These are phyloP conservation scores for Cyrtodaria siliqua DNA, from an alignment of 2,888 invertebrate genomes.

Conservation along the genomic window DNA sequence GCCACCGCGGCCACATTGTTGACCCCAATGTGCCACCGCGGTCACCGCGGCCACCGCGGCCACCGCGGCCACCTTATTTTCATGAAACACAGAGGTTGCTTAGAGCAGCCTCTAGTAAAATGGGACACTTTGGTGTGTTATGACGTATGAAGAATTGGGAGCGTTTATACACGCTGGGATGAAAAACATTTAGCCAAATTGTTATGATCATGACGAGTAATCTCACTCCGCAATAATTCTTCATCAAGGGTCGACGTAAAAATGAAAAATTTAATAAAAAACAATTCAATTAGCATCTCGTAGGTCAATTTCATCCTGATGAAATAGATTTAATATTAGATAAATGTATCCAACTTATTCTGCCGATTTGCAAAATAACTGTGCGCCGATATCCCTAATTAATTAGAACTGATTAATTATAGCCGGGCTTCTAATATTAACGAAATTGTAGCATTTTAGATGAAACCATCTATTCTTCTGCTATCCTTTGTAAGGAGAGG, in stretches of 20 bases:
- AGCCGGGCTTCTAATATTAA: conserved; percentile 20
- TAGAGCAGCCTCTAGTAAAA: no score
- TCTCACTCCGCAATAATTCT: conserved; percentile 49
- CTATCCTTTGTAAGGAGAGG: conserved; percentile 22
- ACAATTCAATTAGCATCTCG: conserved; percentile 26
- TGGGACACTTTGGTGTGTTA: no score
- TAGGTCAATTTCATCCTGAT: conserved; percentile 17
- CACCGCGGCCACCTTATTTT: no score
- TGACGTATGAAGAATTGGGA: no score
- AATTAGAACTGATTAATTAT: conserved; percentile 31
- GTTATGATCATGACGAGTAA: conserved; percentile 57
- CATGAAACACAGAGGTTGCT: no score
- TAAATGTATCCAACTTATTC: conserved; percentile 14
- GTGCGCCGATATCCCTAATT: conserved; percentile 20
- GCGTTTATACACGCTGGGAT: conserved; percentile 1
- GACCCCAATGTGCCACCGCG: no score
- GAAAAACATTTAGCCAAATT: conserved; percentile 42
- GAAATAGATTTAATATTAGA: conserved; percentile 23
- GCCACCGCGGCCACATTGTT: no score
- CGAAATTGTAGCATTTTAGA: conserved; percentile 24
- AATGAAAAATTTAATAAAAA: background rate
- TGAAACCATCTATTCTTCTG: conserved; percentile 20
- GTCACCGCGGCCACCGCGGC: no score
- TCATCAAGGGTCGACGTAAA: conserved; percentile 19
- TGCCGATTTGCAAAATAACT: conserved; percentile 27